These are phyloP conservation scores for Drosophila novamexicana DNA, from an alignment of 1,140 invertebrate species.

Conservation along the genomic window DNA sequence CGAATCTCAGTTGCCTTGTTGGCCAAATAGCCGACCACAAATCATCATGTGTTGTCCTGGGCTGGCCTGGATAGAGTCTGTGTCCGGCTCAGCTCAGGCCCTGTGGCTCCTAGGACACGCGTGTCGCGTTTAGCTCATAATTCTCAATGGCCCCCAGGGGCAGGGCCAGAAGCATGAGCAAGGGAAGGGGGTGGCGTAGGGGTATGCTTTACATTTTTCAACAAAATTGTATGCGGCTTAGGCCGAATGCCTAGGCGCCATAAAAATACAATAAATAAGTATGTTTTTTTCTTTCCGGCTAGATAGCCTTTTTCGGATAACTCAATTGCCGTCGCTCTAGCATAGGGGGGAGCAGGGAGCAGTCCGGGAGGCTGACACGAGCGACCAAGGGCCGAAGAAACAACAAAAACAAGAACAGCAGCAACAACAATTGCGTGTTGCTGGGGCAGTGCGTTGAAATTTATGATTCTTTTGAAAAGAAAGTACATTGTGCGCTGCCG, in stretches of 20 bases:
- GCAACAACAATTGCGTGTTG: slow-evolving; percentile 50
- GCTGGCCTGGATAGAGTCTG: slow-evolving; percentile 2
- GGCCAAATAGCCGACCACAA: slow-evolving; percentile 60
- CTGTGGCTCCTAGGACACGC: slow-evolving; percentile 42
- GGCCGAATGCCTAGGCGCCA: slow-evolving; percentile 68
- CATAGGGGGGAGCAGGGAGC: slow-evolving; percentile 24
- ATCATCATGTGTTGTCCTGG: slow-evolving; percentile 58
- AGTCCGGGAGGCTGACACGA: background rate
- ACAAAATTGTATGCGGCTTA: slow-evolving; percentile 67
- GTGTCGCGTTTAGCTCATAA: slow-evolving; percentile 76
- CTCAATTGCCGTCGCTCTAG: slow-evolving; percentile 66
- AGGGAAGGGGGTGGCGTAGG: background rate
- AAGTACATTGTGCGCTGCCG: slow-evolving; percentile 77
- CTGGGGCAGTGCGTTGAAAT: slow-evolving; percentile 71
- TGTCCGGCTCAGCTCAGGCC: slow-evolving; percentile 16
- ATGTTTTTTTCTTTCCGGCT: slow-evolving; percentile 49
- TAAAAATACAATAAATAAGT: slow-evolving; percentile 79
- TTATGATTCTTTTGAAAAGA: slow-evolving; percentile 82
- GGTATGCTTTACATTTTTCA: slow-evolving; percentile 73
- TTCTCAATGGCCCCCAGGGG: slow-evolving; percentile 52
- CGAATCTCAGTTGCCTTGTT: slow-evolving; percentile 55
- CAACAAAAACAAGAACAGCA: slow-evolving; percentile 1
- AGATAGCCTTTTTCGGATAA: slow-evolving; percentile 79
- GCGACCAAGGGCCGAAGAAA: slow-evolving; percentile 7
- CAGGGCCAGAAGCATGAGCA: background rate